These are phyloP conservation scores for Lagopus muta DNA, from an alignment of 2,113 vertebrate species.

Conservation along the genomic window DNA sequence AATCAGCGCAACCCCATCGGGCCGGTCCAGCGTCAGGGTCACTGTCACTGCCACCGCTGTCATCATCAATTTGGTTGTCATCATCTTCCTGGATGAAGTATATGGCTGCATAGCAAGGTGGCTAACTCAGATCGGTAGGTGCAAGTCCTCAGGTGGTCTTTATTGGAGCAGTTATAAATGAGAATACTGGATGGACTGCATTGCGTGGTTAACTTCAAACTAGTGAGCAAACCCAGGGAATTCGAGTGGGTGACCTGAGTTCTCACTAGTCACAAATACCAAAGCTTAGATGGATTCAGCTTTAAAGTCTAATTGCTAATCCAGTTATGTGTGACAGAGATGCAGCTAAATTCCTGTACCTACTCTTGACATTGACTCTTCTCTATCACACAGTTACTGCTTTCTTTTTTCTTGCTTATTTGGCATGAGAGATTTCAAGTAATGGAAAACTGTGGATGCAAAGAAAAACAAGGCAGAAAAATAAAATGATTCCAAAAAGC, in stretches of 20 bases:
- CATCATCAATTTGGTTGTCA: conserved; percentile 95
- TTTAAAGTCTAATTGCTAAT: not conserved
- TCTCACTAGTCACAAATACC: not conserved
- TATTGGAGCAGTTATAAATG: accelerated
- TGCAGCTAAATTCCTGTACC: not conserved
- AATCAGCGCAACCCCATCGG: conserved; percentile 84
- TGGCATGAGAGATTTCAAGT: not conserved
- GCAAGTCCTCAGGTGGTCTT: not conserved
- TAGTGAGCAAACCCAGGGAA: not conserved
- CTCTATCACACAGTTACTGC: accelerated
- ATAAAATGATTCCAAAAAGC: not conserved
- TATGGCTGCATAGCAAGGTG: conserved; percentile 90
- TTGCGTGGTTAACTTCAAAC: not conserved
- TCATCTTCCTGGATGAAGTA: conserved; percentile 96
- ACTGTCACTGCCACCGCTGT: conserved; percentile 94
- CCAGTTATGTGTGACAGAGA: not conserved
- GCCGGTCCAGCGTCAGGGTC: conserved; percentile 88
- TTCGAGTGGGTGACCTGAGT: not conserved
- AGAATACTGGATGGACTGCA: no score
- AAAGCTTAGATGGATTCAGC: not conserved
- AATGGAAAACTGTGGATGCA: not conserved
- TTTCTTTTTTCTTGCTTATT: not conserved
- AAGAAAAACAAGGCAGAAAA: not conserved
- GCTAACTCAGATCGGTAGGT: conserved; percentile 91
- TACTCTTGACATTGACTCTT: not conserved